Evolutionary conservation across 1,140 invertebrate species (phyloP).

Genomic region (Cydia amplana): DNA sequence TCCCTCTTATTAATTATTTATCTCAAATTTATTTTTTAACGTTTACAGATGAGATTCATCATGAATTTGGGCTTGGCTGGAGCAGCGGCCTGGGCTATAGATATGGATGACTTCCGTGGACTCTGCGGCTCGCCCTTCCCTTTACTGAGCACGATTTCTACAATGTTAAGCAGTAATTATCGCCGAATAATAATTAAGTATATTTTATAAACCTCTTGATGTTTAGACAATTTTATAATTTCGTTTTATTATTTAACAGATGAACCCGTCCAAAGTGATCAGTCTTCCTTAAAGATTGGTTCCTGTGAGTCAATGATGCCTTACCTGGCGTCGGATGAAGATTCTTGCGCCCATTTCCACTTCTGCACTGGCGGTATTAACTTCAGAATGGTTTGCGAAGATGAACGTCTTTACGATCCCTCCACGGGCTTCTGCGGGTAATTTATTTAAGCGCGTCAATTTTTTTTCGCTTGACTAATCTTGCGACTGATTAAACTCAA

Average conservation of each 20-base stretch:
- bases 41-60: slow-evolving; percentile 82
- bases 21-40: slow-evolving; percentile 29
- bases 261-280: slow-evolving; percentile 58
- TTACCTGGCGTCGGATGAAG: slow-evolving; percentile 81
- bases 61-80: slow-evolving; percentile 83
- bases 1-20: too few relatives aligned
- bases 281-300: slow-evolving; percentile 68
- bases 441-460: slow-evolving; percentile 28
- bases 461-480: too few relatives aligned
- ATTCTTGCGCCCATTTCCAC: slow-evolving; percentile 84
- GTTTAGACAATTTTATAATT: background rate
- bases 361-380: slow-evolving; percentile 83
- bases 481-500: too few relatives aligned
- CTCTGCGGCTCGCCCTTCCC: slow-evolving; percentile 85
- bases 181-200: background rate
- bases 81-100: slow-evolving; percentile 84
- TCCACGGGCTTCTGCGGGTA: slow-evolving; percentile 78
- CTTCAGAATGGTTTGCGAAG: slow-evolving; percentile 79
- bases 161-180: slow-evolving; percentile 79
- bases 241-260: slow-evolving; percentile 44
- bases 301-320: slow-evolving; percentile 75
- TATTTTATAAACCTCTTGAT: background rate
- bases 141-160: slow-evolving; percentile 81
- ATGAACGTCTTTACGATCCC: slow-evolving; percentile 78
- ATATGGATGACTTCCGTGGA: slow-evolving; percentile 85